These are phyloP conservation scores for Percopsis transmontana DNA, from an alignment of 2,113 vertebrate species.

Conservation along the genomic window DNA sequence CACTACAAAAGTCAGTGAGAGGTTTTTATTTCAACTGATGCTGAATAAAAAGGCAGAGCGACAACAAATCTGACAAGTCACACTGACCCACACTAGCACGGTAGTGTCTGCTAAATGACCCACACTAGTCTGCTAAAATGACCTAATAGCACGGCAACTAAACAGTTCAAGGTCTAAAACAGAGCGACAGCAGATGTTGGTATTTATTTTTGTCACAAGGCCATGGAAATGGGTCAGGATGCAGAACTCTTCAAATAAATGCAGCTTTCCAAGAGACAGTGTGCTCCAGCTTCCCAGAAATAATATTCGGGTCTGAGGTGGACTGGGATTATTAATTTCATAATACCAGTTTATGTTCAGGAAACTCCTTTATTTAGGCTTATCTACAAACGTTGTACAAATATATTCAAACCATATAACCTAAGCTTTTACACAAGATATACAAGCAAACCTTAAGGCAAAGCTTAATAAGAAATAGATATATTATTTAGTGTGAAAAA, in stretches of 20 bases:
- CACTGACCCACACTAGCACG: constrained; percentile 42
- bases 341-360: too few relatives aligned
- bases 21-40: not conserved
- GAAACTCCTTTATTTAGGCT: too few relatives aligned
- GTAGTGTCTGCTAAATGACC: too few relatives aligned
- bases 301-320: constrained; percentile 15
- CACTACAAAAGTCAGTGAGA: too few relatives aligned
- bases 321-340: not conserved
- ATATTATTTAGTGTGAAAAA: too few relatives aligned
- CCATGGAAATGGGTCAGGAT: constrained; percentile 40
- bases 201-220: constrained; percentile 54
- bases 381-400: too few relatives aligned
- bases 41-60: constrained; percentile 6
- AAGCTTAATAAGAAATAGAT: too few relatives aligned
- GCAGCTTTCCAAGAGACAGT: constrained; percentile 9
- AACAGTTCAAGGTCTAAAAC: constrained; percentile 20
- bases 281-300: not conserved
- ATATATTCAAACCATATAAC: too few relatives aligned
- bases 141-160: not conserved
- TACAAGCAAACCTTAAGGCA: too few relatives aligned
- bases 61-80: constrained; percentile 17
- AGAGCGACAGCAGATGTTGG: constrained; percentile 25
- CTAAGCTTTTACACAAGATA: too few relatives aligned
- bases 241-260: constrained; percentile 25
- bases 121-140: too few relatives aligned